phyloP scores from a whole-genome alignment of 2,113 vertebrate genomes.

The Butorides virescens region DNA sequence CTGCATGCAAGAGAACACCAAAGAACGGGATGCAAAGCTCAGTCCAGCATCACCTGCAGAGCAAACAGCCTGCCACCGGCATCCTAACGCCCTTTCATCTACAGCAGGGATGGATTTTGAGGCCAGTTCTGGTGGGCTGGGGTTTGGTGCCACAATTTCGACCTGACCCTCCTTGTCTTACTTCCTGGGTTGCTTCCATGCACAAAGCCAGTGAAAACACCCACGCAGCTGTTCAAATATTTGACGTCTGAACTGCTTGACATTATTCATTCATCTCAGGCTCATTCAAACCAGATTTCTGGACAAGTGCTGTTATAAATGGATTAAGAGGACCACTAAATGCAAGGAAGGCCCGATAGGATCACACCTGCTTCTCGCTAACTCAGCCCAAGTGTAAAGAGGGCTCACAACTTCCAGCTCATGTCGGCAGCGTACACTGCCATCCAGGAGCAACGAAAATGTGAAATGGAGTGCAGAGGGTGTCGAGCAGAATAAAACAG shows the following conservation, averaged over 20 bases:
- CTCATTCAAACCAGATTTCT: conserved; percentile 79
- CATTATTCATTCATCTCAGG: conserved; percentile 80
- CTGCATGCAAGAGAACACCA: neutral
- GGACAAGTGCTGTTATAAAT: conserved; percentile 76
- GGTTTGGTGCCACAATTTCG: conserved; percentile 43
- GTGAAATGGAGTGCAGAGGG: neutral
- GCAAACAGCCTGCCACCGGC: rapidly evolving
- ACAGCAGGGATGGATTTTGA: neutral
- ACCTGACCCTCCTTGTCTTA: conserved; percentile 49
- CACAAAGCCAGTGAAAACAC: conserved; percentile 77
- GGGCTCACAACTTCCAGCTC: conserved; percentile 23
- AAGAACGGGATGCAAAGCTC: neutral
- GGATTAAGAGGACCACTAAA: conserved; percentile 71
- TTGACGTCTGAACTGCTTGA: conserved; percentile 80
- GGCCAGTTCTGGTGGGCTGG: neutral
- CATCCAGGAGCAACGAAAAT: neutral
- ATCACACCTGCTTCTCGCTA: conserved; percentile 73
- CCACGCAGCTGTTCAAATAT: conserved; percentile 84
- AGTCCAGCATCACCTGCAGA: neutral
- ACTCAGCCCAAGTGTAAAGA: conserved; percentile 30
- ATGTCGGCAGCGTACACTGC: rapidly evolving
- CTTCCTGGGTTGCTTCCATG: conserved; percentile 70
- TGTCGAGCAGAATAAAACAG: neutral
- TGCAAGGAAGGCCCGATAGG: conserved; percentile 16
- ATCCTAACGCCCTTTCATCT: neutral